Evolutionary conservation across 64 coral and sea anemone genomes (phyloP), one percentile per base, ranked within the genome.

Genomic region (Anthopleura sola): DNA sequence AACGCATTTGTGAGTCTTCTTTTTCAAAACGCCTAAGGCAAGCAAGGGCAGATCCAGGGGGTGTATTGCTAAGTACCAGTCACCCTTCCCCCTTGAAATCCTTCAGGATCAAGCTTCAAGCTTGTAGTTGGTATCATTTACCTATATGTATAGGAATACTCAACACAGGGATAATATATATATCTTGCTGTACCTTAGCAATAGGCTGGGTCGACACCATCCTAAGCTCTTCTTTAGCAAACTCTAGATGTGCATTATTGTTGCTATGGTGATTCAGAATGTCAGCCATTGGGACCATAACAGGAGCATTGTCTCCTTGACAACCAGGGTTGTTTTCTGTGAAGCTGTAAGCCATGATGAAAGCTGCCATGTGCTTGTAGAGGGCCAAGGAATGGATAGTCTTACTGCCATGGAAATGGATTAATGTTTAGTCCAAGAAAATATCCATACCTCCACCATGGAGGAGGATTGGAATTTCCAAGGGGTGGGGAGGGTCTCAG

Each of bases 201-300:
- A 99, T 92, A 62, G 58, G 18, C 75, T 90, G 66, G 17, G 85
- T 94, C 23, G 97, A 89, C 28, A 99, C 97, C 97, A 99, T 99
- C 31, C 78, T 94, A 13, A 99, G 82, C 4, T 79, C 85, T 69
- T 95, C 24, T 19, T 58, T 33, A 38, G 92, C 97, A 92, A 95
- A 99, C 93, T 99, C 87, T 20, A 99, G 64, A 71, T 94, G 92
- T 57, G 97, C 97, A 81, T 99, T 99, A 81, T 99, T 92, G 19
- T 90, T 85, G 64, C 92, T 99, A 77, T 85, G 84, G 64, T 99
- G 97, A 82, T 99, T 99, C 12, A 99, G 76, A 34, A 95, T 99
- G 85, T 99, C 97, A n/a, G 97, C 97, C 97, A 99, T 95, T 14
- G 97, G 97, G 1, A 99, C 97, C 97, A 99, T 99, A 31, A 83